A percentile compares a stretch with the other conserved stretches of the same genome.
Conservation (phyloP, 2,888 invertebrate genomes). For the Seira musarum region DNA sequence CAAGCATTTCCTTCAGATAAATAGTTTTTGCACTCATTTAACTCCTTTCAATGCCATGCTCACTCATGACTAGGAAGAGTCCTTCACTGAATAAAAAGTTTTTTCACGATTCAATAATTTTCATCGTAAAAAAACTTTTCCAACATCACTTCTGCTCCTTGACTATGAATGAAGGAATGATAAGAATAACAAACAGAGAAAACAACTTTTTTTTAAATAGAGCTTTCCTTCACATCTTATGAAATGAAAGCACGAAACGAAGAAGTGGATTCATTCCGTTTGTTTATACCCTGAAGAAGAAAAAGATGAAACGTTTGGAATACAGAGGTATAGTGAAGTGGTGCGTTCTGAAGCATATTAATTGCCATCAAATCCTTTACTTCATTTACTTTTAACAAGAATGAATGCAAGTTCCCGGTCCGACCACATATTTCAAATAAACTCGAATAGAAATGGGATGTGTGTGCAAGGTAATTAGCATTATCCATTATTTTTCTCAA, state of each 20-base stretch:
- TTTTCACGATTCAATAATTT: constrained; percentile 17
- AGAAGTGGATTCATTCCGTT: constrained; percentile 12
- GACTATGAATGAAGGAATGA: constrained; percentile 6
- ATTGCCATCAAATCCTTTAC: constrained; percentile 15
- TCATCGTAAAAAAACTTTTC: constrained; percentile 2
- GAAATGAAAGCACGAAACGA: constrained; percentile 6
- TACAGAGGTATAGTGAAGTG: not conserved
- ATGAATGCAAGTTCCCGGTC: not conserved
- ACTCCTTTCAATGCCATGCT: constrained; percentile 21
- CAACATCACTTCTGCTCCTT: not conserved
- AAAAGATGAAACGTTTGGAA: not conserved
- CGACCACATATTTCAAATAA: constrained; percentile 7
- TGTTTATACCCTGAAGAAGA: not conserved
- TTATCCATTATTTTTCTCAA: constrained; percentile 37
- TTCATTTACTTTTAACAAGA: not conserved
- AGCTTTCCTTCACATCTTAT: not conserved
- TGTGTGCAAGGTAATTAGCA: constrained; percentile 36
- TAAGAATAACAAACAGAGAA: constrained; percentile 21
- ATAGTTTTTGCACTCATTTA: constrained; percentile 19
- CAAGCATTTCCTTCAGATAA: constrained; percentile 19
- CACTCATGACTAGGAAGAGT: not conserved
- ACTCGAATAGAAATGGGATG: constrained; percentile 14
- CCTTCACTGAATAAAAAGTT: constrained; percentile 3
- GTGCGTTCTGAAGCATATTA: constrained; percentile 8
- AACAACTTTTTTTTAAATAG: not conserved